phyloP scores from a whole-genome alignment of 2,113 vertebrate species.

The Nymphicus hollandicus region DNA sequence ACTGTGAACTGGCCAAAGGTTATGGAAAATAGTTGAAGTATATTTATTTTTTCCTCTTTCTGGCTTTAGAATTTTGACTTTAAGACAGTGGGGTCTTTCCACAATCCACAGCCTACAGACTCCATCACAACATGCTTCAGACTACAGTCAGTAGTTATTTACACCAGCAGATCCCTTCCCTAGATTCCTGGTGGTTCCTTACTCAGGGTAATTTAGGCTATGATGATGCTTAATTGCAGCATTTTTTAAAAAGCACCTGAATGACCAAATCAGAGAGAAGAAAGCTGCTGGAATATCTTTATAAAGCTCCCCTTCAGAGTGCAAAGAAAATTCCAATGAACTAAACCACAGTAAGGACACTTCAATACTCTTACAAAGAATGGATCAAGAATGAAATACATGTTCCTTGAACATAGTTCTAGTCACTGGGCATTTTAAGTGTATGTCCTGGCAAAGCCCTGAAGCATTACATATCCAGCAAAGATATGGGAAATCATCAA shows the following conservation, averaged over 20 bases:
- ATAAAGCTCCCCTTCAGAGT: not conserved
- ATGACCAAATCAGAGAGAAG: not conserved
- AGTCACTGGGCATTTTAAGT: not conserved
- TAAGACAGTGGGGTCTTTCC: not conserved
- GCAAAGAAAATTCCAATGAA: not conserved
- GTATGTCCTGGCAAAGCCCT: not conserved
- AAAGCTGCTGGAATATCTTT: not conserved
- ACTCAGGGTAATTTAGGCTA: not conserved
- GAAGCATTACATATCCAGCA: not conserved
- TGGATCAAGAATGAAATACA: not conserved
- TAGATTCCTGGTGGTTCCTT: not conserved
- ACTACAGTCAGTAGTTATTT: not conserved
- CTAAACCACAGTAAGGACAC: not conserved
- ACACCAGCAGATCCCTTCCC: not conserved
- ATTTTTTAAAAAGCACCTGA: not conserved
- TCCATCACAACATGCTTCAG: not conserved
- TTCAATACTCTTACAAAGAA: not conserved
- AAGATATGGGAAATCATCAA: not conserved
- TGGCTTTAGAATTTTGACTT: not conserved
- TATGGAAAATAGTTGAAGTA: not conserved
- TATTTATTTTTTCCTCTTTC: not conserved
- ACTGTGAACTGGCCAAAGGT: not conserved
- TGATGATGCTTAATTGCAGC: not conserved
- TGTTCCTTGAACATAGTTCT: not conserved
- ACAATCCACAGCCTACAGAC: not conserved